Conservation (phyloP, 1,140 invertebrate genomes). For the Dreissena polymorpha region DNA sequence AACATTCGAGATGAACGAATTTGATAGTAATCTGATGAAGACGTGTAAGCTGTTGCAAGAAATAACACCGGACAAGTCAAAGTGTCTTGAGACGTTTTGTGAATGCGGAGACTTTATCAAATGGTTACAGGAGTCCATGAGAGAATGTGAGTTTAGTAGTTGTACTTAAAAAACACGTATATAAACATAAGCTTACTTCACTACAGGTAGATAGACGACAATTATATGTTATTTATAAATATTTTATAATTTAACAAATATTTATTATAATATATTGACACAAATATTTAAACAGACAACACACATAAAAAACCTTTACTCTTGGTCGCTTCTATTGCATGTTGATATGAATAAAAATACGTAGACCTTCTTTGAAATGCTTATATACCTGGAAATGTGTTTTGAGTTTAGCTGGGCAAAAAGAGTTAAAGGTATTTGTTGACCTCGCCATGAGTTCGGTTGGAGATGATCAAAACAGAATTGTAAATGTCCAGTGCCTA, state of each 20-base stretch:
- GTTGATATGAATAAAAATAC: too few species aligned
- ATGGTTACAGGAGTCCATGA: conserved; percentile 69
- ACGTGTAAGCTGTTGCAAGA: conserved; percentile 58
- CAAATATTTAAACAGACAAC: too few species aligned
- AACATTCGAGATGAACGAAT: conserved; percentile 35
- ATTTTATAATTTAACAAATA: too few species aligned
- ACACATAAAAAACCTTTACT: too few species aligned
- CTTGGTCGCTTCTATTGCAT: too few species aligned
- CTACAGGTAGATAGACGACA: too few species aligned
- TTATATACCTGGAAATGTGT: neutral
- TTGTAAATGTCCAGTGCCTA: conserved; percentile 69
- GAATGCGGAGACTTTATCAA: conserved; percentile 61
- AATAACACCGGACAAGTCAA: conserved; percentile 49
- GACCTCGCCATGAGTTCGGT: conserved; percentile 75
- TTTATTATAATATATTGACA: too few species aligned
- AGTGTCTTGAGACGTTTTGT: conserved; percentile 65
- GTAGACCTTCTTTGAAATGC: neutral
- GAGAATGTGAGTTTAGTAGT: conserved; percentile 43
- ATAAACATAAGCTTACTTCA: too few species aligned
- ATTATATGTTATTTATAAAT: too few species aligned
- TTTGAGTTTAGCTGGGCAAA: conserved; percentile 59
- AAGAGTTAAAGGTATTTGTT: conserved; percentile 77
- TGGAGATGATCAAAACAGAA: conserved; percentile 71
- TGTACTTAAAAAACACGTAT: too few species aligned
- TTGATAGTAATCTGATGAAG: conserved; percentile 61